Evolutionary conservation across 2,888 invertebrate genomes (phyloP), one percentile per base, ranked within the genome.

Genomic region (Acanthacorydalis orientalis): DNA sequence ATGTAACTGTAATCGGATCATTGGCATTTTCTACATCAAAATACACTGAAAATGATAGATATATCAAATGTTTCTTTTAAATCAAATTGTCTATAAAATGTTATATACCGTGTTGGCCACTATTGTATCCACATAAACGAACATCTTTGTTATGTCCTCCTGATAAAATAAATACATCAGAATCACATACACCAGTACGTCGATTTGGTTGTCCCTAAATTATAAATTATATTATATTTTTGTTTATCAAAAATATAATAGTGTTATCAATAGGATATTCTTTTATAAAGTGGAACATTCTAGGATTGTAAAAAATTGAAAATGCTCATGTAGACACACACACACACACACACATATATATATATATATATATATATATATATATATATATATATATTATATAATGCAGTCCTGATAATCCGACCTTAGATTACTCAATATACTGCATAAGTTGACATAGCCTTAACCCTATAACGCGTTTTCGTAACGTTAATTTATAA

Each of bases 151-250:
- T 67, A 14, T 68, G 68, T 4, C 75, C 77, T 1, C 77, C 78
- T 14, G 62, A 63, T 50, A 84, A 60, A 2, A 70, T 63, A 63
- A 82, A 79, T 7, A 77, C 68, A 57, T 88, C 88, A 41, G 82
- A 80, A 53, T 86, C 83, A 55, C 88, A 88, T 35, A 79, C 74
- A 0, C 88, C 88, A 0, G 83, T 86, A 31, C 67, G 70, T 47
- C 86, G 69, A 59, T 88, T 87, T 1, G 88, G 88, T 60, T 88
- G 88, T 14, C 85, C 87, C 84, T 83, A 62, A 39, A 67, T 67
- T 15, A 12, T 39, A 8, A n/a, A 15, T 49, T 23, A n/a, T 37
- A 9, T 2, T 23, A n/a, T n/a, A n/a, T n/a, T n/a, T n/a, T n/a
- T n/a, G n/a, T 23, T 23, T 6, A 23, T 23, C 23, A 23, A 23